These are phyloP conservation scores for Drosophila sp. DNA, from an alignment of 1,140 invertebrate genomes.

Conservation along the genomic window DNA sequence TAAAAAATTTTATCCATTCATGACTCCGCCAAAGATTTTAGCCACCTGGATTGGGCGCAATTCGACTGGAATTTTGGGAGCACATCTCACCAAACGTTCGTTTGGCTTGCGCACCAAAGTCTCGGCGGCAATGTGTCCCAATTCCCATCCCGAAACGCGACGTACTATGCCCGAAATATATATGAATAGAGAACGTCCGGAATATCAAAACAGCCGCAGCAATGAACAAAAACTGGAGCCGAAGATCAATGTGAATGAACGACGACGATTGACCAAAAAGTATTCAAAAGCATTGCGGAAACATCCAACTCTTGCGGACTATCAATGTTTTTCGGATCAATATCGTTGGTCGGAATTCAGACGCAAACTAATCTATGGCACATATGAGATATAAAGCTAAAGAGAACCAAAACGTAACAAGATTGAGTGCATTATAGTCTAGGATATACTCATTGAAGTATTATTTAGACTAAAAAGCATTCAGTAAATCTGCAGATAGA, in stretches of 20 bases:
- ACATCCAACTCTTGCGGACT: not conserved
- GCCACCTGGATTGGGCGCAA: not conserved
- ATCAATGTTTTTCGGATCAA: not conserved
- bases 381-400: constrained; percentile 12
- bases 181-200: not conserved
- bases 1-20: not conserved
- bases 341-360: constrained; percentile 41
- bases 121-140: not conserved
- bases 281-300: not conserved
- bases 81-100: not conserved
- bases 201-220: not conserved
- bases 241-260: not conserved
- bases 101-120: not conserved
- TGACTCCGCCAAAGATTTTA: not conserved
- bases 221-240: not conserved
- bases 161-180: constrained; percentile 29
- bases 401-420: not conserved
- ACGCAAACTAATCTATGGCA: constrained; percentile 34
- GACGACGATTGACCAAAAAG: not conserved
- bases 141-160: constrained; percentile 35
- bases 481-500: not conserved
- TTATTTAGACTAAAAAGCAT: not conserved
- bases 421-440: not conserved
- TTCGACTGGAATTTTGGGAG: not conserved
- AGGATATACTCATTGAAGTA: not conserved